Evolutionary conservation across 2,113 vertebrate species (phyloP), one percentile per base, ranked within the genome.

Genomic region (Phoxinus phoxinus): DNA sequence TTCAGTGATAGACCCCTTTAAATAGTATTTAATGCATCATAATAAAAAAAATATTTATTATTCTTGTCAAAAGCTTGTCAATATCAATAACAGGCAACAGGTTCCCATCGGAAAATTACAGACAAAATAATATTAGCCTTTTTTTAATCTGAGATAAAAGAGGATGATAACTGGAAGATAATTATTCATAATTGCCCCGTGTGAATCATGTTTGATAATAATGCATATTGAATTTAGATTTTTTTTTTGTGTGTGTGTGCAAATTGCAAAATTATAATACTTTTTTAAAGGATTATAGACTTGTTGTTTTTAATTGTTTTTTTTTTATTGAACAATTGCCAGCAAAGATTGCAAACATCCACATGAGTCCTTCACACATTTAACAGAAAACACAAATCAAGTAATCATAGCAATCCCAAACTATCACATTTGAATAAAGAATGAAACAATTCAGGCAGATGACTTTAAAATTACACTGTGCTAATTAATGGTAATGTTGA

Each of bases 401-500:
- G n/a, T 46, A 46, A 65, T 46, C 25, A 65, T 21, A 17, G 35
- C 23, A 25, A 61, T 79, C 58, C 35, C 37, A 81, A 81, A 46
- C 25, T 67, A 46, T 35, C 27, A n/a, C 25, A 53, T 69, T 81
- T 67, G 21, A 81, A 67, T 51, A 69, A 69, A 35, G 79, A 51
- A 10, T 44, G 80, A 69, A 81, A 69, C 59, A 69, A 32, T 81
- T 63, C 30, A 81, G 59, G 59, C 30, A 10, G 44, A 65, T 81
- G 41, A 63, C 41, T 81, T 63, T 56, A 48, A 81, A 81, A 81
- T 81, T 4, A 81, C 61, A 65, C 79, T 53, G 25, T 69, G 80
- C 80, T 67, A 69, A 67, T 81, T 81, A 81, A 32, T 67, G 63
- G 27, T 67, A 81, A 69, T 69, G 30, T 61, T 30, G 17, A 81